A percentile compares a stretch with the other conserved stretches of the same genome.
Evolutionary conservation across 2,888 invertebrate species (phyloP).

Genomic region (Urechis unicinctus): DNA sequence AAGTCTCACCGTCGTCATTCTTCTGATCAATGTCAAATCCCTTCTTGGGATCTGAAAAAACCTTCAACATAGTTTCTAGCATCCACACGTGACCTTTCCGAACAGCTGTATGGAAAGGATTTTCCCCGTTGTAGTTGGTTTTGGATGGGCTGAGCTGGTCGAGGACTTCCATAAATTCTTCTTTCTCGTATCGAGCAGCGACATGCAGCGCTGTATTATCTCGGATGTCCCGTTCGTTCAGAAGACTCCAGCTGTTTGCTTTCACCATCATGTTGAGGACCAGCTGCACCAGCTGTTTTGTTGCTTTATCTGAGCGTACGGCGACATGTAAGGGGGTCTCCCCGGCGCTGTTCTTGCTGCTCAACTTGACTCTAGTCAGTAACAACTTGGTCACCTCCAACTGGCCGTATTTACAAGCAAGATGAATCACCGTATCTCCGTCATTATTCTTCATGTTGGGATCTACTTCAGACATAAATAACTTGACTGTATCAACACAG

Average conservation of each 20-base stretch:
- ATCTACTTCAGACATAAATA: slow-evolving; percentile 16
- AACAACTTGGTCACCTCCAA: slow-evolving; percentile 26
- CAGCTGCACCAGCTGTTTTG: slow-evolving; percentile 25
- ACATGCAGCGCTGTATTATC: slow-evolving; percentile 44
- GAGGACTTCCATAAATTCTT: slow-evolving; percentile 15
- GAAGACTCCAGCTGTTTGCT: slow-evolving; percentile 40
- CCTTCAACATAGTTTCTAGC: slow-evolving; percentile 9
- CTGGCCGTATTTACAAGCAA: slow-evolving; percentile 38
- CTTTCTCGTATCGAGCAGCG: slow-evolving; percentile 28
- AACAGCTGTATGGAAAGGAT: slow-evolving; percentile 14
- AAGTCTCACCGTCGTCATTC: slow-evolving; percentile 10
- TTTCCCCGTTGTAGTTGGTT: too few species aligned
- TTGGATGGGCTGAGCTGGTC: slow-evolving; percentile 11
- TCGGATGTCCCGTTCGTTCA: slow-evolving; percentile 33
- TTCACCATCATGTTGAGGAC: slow-evolving; percentile 42
- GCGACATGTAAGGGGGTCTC: slow-evolving; percentile 40
- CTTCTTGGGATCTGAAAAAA: slow-evolving; percentile 10
- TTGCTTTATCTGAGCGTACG: slow-evolving; percentile 25
- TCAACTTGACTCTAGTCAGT: slow-evolving; percentile 34
- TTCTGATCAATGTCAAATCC: slow-evolving; percentile 10
- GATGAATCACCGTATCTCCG: slow-evolving; percentile 38
- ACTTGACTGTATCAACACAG: slow-evolving; percentile 1
- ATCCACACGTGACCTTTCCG: slow-evolving; percentile 2
- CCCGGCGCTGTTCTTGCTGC: slow-evolving; percentile 32
- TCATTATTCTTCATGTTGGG: not conserved